Base-by-base conservation (phyloP, 2,113 vertebrate species). In the Montifringilla adamsi region DNA sequence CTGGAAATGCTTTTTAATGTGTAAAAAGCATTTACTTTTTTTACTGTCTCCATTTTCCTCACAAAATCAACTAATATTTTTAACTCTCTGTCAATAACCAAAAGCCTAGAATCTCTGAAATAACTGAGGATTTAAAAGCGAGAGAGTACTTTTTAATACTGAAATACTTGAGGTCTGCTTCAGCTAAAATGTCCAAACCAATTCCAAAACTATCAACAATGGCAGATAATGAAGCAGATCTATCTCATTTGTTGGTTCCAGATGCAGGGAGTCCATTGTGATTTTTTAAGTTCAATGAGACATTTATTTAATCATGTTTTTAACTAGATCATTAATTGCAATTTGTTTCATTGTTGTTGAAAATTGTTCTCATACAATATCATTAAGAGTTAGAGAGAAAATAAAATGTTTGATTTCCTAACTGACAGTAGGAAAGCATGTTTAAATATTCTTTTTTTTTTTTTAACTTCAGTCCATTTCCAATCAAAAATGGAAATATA, bases 91-190 rank as follows among this genome's bases (percentile, higher is more conserved):
- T 83, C 7, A 16, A 69, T 50, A 77, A 62, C 46, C 9, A 84
- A 92, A 91, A 73, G 4, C 39, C 30, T 6, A 64, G 27, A 70
- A 81, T 81, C 8, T 87, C 20, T 81, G 56, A 81, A 81, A 59
- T 35, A 53, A 58, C 69, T 55, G 24, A 83, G 15, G 16, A 41
- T 46, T 44, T 88, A 76, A 89, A 93, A 37, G 15, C 12, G n/a
- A 64, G 15, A 78, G n/a, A 85, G 10, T 7, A 50, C 24, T 18
- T 75, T 84, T 96, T 93, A 79, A 84, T 20, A 43, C 10, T 53
- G 76, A 97, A 97, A 91, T 84, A 47, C 30, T 93, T 37, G 81
- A 93, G 67, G 63, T 63, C 60, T 93, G 13, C 41, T 87, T 95
- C 76, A 87, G 31, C 77, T 80, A 28, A 14, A 22, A 10, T 85